Conservation (phyloP, 2,888 invertebrate species). For the Drosophila diplacantha region DNA sequence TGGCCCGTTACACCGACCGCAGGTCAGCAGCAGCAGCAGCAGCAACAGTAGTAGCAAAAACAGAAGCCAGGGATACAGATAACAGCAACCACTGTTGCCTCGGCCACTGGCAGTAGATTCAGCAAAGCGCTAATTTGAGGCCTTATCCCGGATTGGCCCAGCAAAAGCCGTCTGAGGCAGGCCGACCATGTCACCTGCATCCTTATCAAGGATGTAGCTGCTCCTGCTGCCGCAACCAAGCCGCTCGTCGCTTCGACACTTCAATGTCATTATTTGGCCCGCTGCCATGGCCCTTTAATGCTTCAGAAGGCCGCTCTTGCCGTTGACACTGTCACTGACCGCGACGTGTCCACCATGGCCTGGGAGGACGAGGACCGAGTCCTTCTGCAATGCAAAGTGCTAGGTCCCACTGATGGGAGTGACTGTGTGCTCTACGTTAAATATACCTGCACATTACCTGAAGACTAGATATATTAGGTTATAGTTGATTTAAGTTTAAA, state of each 20-base stretch:
- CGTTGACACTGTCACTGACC: conserved; percentile 47
- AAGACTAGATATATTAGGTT: background rate
- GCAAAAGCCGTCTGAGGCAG: conserved; percentile 25
- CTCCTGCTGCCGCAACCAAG: background rate
- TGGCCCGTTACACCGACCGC: conserved; percentile 47
- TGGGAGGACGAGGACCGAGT: background rate
- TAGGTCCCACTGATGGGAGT: conserved; percentile 13
- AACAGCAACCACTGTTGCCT: conserved; percentile 2
- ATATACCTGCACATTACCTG: background rate
- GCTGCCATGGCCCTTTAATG: conserved; percentile 23
- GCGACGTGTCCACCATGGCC: conserved; percentile 18
- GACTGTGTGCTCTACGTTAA: background rate
- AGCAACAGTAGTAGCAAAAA: background rate
- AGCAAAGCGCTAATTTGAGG: conserved; percentile 38
- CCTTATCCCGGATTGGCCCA: conserved; percentile 26
- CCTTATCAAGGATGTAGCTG: conserved; percentile 31
- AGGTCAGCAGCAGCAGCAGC: conserved; percentile 6
- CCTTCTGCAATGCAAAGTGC: conserved; percentile 8
- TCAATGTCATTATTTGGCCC: conserved; percentile 36
- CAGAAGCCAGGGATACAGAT: background rate
- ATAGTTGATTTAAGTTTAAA: background rate
- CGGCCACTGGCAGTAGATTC: conserved; percentile 25
- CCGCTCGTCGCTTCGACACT: conserved; percentile 21
- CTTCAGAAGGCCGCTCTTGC: conserved; percentile 32
- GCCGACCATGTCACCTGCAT: conserved; percentile 30